phyloP scores from a whole-genome alignment of 2,888 invertebrate genomes.

The Scrobipalpa costella region DNA sequence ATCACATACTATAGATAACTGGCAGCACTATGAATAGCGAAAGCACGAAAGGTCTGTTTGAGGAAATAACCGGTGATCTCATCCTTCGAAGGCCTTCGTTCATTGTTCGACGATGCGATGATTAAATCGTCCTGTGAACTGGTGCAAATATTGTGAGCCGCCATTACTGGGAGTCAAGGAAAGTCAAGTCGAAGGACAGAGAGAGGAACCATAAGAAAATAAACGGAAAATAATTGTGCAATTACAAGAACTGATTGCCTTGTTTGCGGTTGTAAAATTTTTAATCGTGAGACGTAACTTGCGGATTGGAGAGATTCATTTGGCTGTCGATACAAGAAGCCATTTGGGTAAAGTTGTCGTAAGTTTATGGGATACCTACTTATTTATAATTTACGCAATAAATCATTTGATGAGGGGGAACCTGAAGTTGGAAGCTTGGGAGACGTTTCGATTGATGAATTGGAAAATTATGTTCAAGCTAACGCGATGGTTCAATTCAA shows the following conservation, averaged over 20 bases:
- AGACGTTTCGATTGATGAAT: neutral
- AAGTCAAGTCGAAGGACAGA: slow-evolving; percentile 24
- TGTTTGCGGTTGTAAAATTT: slow-evolving; percentile 11
- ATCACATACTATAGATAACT: slow-evolving; percentile 53
- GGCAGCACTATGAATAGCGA: slow-evolving; percentile 35
- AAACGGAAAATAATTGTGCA: slow-evolving; percentile 16
- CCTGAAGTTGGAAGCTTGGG: neutral
- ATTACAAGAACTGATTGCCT: slow-evolving; percentile 14
- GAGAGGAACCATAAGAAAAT: slow-evolving; percentile 11
- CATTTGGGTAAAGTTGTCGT: neutral
- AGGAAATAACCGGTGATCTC: slow-evolving; percentile 20
- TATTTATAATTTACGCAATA: neutral
- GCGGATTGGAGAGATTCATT: neutral
- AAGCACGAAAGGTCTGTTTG: slow-evolving; percentile 13
- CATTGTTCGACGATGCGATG: slow-evolving; percentile 21
- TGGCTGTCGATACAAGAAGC: neutral
- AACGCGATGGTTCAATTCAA: too few relatives aligned
- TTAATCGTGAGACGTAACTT: slow-evolving; percentile 14
- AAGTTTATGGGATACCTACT: neutral
- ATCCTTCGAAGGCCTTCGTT: slow-evolving; percentile 10
- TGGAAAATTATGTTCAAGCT: neutral
- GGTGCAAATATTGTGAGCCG: slow-evolving; percentile 10
- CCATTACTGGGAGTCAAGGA: slow-evolving; percentile 21
- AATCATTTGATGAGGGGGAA: too few relatives aligned
- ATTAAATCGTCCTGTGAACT: slow-evolving; percentile 20